Evolutionary conservation across 2,888 invertebrate genomes (phyloP), one percentile per base, ranked within the genome.

Genomic region (Phragmatobia fuliginosa): DNA sequence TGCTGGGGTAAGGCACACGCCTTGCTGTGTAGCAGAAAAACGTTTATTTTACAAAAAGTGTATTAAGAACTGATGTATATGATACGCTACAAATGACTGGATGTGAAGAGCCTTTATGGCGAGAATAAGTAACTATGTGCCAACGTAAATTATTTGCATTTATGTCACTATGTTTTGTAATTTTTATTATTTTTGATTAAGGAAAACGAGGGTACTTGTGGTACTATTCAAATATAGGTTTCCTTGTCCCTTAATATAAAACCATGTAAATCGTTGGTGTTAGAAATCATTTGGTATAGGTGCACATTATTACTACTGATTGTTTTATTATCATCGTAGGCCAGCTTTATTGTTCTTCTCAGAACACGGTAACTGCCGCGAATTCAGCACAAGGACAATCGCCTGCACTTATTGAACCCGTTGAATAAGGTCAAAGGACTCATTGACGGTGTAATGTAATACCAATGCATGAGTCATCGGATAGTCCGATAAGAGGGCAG

Each of bases 341-440:
- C 70, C 80, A 80, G 76, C 76, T 89, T 88, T 88, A 91, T 90
- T 90, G 84, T 84, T 85, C 86, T 91, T 91, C 93, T 87, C 78
- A 86, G 93, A 94, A 93, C 86, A 82, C 75, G 82, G 81, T 78
- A 83, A 82, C 85, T 87, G 85, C 81, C 88, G 86, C 81, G 85
- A 91, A 93, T 91, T 90, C 87, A 91, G 93, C 87, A 87, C 93
- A 92, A 94, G 94, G 93, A 91, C 91, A 90, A 87, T 89, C 79
- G 83, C 82, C 83, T 90, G 90, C 89, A 91, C 87, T 88, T 85
- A 90, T 90, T 90, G 90, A 89, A 90, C 90, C 86, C 87, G 81
- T 85, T 88, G 87, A 92, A 92, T 91, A 88, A 90, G 92, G 94
- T 93, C 92, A 94, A 91, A 93, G 91, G 91, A 92, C 90, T 90